Conservation (phyloP, 2,113 vertebrate genomes). For the Crotalus viridis region DNA sequence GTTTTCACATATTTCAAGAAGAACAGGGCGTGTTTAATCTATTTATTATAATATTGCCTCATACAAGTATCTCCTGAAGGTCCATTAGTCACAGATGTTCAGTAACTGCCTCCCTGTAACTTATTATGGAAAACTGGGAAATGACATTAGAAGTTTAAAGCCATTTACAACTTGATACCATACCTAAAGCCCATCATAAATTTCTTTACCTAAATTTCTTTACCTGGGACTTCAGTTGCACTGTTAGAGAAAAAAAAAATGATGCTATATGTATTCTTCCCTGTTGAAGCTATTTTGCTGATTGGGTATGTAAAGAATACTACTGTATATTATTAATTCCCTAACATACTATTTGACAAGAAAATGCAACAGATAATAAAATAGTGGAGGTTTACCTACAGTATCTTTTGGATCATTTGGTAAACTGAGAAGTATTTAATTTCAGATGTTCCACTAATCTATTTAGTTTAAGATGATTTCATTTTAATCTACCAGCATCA, state of each 20-base stretch:
- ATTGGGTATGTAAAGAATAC: neutral
- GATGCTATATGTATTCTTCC: neutral
- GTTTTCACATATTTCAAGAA: neutral
- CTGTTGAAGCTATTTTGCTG: neutral
- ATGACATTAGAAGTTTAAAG: neutral
- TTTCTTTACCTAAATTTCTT: neutral
- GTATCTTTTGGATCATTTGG: slow-evolving; percentile 1
- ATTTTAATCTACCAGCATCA: neutral
- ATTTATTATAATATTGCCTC: neutral
- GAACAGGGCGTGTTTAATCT: neutral
- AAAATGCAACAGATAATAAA: neutral
- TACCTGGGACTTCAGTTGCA: neutral
- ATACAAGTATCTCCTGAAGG: neutral
- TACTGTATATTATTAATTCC: neutral
- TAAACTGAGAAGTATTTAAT: neutral
- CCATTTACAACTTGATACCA: neutral
- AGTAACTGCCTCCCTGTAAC: neutral
- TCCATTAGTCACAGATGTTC: neutral
- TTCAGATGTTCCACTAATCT: slow-evolving; percentile 13
- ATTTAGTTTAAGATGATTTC: slow-evolving; percentile 3
- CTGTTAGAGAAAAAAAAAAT: neutral
- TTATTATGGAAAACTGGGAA: neutral
- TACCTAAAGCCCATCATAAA: neutral
- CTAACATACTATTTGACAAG: neutral
- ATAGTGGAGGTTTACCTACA: neutral